These are phyloP conservation scores for Barbus barbus DNA, from an alignment of 2,113 vertebrate genomes.

Conservation along the genomic window DNA sequence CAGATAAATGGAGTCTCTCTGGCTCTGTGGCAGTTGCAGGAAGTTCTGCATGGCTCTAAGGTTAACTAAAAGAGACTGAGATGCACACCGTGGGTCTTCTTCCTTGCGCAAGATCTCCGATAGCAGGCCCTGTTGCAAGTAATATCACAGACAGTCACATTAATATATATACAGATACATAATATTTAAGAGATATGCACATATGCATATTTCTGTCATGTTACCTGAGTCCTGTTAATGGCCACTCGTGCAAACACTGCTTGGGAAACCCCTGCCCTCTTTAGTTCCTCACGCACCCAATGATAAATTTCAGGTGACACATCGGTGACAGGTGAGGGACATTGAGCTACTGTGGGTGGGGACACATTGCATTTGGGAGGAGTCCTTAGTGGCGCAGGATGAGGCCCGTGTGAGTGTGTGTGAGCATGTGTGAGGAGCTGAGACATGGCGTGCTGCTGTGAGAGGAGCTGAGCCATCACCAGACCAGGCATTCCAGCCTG, in stretches of 20 bases:
- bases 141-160: neutral
- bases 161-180: neutral
- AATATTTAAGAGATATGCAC: conserved; percentile 60
- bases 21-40: conserved; percentile 91
- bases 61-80: conserved; percentile 96
- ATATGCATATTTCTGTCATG: conserved; percentile 74
- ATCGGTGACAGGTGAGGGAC: conserved; percentile 93
- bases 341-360: conserved; percentile 94
- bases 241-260: conserved; percentile 98
- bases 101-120: conserved; percentile 97
- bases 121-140: conserved; percentile 84
- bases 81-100: conserved; percentile 93
- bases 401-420: conserved; percentile 56
- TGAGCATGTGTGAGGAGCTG: conserved; percentile 97
- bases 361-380: conserved; percentile 27
- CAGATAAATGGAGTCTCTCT: conserved; percentile 95
- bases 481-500: conserved; percentile 41
- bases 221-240: conserved; percentile 99
- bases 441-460: conserved; percentile 98
- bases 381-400: conserved; percentile 16
- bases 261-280: conserved; percentile 98
- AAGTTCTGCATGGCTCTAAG: conserved; percentile 99
- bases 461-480: conserved; percentile 76
- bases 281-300: conserved; percentile 97
- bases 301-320: conserved; percentile 98